phyloP scores from a whole-genome alignment of 2,888 invertebrate species.

The Latrodectus elegans region DNA sequence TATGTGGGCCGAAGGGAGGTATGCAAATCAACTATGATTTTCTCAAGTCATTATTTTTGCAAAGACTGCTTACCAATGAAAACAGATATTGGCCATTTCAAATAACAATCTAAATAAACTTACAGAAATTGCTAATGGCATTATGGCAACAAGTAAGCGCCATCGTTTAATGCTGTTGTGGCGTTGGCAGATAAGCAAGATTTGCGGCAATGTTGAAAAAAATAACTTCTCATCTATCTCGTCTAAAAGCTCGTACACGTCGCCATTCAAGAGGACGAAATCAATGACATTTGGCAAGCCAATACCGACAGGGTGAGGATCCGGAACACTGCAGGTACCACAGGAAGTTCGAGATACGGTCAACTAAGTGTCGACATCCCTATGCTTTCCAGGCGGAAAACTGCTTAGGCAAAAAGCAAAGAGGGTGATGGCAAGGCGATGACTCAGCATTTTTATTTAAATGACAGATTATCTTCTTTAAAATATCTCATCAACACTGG shows the following conservation, averaged over 20 bases:
- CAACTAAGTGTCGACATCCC: constrained; percentile 21
- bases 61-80: not conserved
- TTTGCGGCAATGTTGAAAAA: not conserved
- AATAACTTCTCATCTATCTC: not conserved
- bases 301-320: not conserved
- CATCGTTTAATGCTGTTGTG: not conserved
- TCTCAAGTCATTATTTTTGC: not conserved
- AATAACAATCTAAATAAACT: not conserved
- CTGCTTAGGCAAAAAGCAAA: not conserved
- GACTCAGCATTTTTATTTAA: not conserved
- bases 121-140: not conserved
- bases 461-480: not conserved
- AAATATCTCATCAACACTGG: not conserved
- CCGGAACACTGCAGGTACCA: constrained; percentile 58
- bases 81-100: constrained; percentile 3
- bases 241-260: not conserved
- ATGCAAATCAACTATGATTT: not conserved
- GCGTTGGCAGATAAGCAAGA: not conserved
- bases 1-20: not conserved
- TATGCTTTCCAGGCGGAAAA: constrained; percentile 23
- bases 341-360: constrained; percentile 46
- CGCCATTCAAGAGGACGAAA: not conserved
- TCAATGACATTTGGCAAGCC: not conserved
- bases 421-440: not conserved
- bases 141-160: not conserved